Percentiles rank a stretch among this genome's conserved stretches.
These are phyloP conservation scores for Elachura formosa DNA, from an alignment of 2,113 vertebrate species.

Conservation along the genomic window DNA sequence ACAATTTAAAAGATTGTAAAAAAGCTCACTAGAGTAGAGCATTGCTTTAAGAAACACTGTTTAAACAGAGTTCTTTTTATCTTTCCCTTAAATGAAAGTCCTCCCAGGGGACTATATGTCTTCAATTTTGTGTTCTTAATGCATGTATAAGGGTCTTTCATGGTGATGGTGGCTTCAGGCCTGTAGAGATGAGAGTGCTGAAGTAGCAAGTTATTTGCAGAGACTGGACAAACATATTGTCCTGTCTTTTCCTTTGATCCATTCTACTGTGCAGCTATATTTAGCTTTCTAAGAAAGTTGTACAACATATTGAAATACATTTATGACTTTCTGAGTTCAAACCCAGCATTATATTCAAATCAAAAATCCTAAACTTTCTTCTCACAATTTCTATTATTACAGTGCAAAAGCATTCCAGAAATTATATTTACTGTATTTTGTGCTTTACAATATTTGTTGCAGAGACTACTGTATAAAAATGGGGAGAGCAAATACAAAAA, in stretches of 20 bases:
- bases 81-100: not conserved
- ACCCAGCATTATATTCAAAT: not conserved
- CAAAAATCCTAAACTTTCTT: not conserved
- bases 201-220: not conserved
- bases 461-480: not conserved
- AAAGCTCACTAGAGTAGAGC: not conserved
- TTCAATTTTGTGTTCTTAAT: not conserved
- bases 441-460: not conserved
- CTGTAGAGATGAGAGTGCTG: not conserved
- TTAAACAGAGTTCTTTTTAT: constrained; percentile 2
- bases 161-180: not conserved
- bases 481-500: not conserved
- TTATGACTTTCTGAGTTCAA: not conserved
- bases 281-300: not conserved
- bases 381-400: not conserved
- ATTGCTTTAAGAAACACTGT: not conserved
- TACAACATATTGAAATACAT: not conserved
- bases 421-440: not conserved
- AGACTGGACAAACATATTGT: not conserved
- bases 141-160: not conserved
- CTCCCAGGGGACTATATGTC: not conserved
- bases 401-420: not conserved
- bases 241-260: not conserved
- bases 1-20: not conserved
- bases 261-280: not conserved